Conservation (phyloP, 2,888 invertebrate species). For the Nezara viridula region DNA sequence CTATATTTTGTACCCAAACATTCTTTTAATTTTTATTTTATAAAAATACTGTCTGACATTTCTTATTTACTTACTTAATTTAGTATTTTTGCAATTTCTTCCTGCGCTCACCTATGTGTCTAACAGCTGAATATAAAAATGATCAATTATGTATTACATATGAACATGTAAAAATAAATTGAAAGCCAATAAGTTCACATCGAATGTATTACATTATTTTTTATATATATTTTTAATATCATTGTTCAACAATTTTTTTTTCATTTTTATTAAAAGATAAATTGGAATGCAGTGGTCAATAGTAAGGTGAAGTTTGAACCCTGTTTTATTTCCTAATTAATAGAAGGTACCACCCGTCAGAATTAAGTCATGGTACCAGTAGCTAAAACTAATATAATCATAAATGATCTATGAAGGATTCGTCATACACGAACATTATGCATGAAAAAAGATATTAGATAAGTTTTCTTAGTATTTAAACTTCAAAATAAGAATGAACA, state of each 20-base stretch:
- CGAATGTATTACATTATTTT: background rate
- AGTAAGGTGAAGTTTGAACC: constrained; percentile 29
- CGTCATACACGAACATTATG: background rate
- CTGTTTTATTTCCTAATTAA: constrained; percentile 35
- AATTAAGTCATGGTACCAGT: background rate
- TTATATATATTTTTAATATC: constrained; percentile 2
- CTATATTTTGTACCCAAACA: background rate
- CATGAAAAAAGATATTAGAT: background rate
- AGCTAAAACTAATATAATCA: background rate
- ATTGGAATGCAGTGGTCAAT: constrained; percentile 20
- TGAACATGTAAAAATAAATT: constrained; percentile 24
- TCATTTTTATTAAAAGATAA: background rate
- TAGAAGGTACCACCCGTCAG: background rate
- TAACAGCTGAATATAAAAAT: background rate
- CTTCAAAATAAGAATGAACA: background rate
- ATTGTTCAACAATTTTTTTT: background rate
- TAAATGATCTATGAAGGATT: background rate
- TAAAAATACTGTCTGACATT: constrained; percentile 15
- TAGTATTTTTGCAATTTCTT: background rate
- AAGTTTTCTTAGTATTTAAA: background rate
- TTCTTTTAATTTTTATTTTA: background rate
- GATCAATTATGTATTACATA: constrained; percentile 12
- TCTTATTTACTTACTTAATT: constrained; percentile 11
- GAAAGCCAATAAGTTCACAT: background rate
- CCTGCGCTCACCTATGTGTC: constrained; percentile 42